Percentiles rank a stretch among this genome's conserved stretches.
phyloP scores from a whole-genome alignment of 30 jellyfish, hydroid and myxozoan genomes.

The Aurelia sp. region DNA sequence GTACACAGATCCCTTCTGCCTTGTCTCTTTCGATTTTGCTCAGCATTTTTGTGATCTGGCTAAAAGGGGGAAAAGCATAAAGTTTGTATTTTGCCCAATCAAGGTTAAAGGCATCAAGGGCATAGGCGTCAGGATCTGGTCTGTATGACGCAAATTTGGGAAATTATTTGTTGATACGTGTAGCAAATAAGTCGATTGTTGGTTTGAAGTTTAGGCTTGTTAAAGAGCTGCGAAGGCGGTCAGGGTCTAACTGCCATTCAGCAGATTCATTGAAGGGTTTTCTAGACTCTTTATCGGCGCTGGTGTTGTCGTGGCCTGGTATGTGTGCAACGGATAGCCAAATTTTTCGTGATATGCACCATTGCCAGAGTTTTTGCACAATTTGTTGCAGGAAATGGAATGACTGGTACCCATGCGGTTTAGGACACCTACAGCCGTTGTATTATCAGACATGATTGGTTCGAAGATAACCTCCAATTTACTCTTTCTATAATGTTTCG shows the following conservation, averaged over 20 bases:
- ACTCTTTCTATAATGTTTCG: no score
- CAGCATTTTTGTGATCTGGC: background rate
- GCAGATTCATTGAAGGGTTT: background rate
- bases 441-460: no score
- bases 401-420: no score
- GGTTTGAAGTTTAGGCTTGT: background rate
- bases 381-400: no score
- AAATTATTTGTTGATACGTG: constrained; percentile 19
- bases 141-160: constrained; percentile 1
- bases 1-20: constrained; percentile 41
- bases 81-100: constrained; percentile 1
- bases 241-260: constrained; percentile 12
- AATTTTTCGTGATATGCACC: no score
- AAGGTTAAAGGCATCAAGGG: constrained; percentile 36
- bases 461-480: no score
- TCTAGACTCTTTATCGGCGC: no score
- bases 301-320: no score
- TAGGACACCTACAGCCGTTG: no score
- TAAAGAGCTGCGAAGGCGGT: background rate
- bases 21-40: background rate
- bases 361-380: no score
- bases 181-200: constrained; percentile 28
- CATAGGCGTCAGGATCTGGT: constrained; percentile 48
- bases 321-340: no score
- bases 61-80: constrained; percentile 48